A percentile compares a stretch with the other conserved stretches of the same genome.
Conservation (phyloP, 1,140 invertebrate genomes). For the Drosophila funebris region DNA sequence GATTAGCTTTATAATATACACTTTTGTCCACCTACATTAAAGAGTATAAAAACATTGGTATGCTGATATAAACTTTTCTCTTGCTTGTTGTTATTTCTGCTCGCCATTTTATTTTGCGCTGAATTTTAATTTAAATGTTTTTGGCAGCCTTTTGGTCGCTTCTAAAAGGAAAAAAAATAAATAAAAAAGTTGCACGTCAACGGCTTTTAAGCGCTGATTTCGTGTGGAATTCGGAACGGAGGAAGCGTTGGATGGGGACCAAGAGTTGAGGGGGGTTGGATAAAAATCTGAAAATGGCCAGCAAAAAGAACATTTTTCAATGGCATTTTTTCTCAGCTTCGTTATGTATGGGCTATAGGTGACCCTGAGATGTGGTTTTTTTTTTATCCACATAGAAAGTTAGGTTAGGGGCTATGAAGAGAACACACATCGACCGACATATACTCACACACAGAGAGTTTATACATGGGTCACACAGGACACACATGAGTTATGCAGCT, state of each 20-base stretch:
- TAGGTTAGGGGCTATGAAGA: slow-evolving; percentile 1
- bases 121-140: slow-evolving; percentile 82
- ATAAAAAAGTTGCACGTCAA: slow-evolving; percentile 40
- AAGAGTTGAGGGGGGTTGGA: slow-evolving; percentile 44
- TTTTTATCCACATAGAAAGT: slow-evolving; percentile 32
- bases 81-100: slow-evolving; percentile 11
- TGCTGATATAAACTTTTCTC: not conserved
- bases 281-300: slow-evolving; percentile 75
- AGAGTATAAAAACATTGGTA: slow-evolving; percentile 15
- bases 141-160: slow-evolving; percentile 65
- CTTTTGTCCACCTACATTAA: not conserved
- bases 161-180: slow-evolving; percentile 27
- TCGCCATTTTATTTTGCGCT: slow-evolving; percentile 33
- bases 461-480: slow-evolving; percentile 10
- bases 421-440: not conserved
- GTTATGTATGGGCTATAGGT: slow-evolving; percentile 45
- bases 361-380: slow-evolving; percentile 67
- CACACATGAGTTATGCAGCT: slow-evolving; percentile 72
- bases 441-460: slow-evolving; percentile 13
- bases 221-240: slow-evolving; percentile 25
- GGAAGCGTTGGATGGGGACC: slow-evolving; percentile 4
- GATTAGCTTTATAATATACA: not conserved
- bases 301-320: slow-evolving; percentile 74
- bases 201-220: slow-evolving; percentile 76
- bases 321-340: slow-evolving; percentile 46